A percentile compares a stretch with the other conserved stretches of the same genome.
Conservation (phyloP, 2,113 vertebrate species). For the Catharus fuscescens region DNA sequence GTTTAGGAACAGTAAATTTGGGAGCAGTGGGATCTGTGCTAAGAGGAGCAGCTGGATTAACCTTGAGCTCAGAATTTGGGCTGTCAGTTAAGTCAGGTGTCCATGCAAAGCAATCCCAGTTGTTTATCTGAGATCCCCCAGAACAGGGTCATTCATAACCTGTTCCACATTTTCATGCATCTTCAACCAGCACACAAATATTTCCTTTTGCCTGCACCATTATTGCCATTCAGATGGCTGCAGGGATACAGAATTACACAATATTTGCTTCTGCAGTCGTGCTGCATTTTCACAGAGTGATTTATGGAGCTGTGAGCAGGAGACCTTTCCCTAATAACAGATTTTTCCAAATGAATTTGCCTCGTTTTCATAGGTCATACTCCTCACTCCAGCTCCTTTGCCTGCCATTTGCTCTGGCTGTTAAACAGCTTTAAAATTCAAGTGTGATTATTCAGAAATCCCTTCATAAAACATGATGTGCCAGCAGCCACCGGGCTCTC, state of each 20-base stretch:
- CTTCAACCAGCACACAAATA: background rate
- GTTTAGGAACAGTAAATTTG: background rate
- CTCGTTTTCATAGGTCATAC: background rate
- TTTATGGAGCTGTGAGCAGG: background rate
- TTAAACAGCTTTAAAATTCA: constrained; percentile 26
- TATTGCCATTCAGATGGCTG: background rate
- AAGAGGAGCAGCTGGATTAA: background rate
- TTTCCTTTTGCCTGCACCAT: background rate
- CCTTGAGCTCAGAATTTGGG: background rate
- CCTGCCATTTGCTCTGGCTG: constrained; percentile 24
- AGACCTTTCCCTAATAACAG: background rate
- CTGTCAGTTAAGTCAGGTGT: no score
- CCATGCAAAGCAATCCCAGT: background rate
- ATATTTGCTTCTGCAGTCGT: background rate
- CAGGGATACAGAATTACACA: background rate
- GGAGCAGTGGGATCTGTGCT: background rate
- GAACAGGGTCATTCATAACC: background rate
- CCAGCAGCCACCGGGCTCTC: background rate
- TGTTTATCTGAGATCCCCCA: background rate
- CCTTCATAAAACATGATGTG: background rate
- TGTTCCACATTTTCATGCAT: background rate
- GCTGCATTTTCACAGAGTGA: background rate
- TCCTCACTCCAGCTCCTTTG: background rate
- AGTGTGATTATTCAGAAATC: constrained; percentile 16
- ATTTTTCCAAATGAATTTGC: constrained; percentile 11